Conservation (phyloP, 2,797 vertebrate species). For the Chaetophractus vellerosus region DNA sequence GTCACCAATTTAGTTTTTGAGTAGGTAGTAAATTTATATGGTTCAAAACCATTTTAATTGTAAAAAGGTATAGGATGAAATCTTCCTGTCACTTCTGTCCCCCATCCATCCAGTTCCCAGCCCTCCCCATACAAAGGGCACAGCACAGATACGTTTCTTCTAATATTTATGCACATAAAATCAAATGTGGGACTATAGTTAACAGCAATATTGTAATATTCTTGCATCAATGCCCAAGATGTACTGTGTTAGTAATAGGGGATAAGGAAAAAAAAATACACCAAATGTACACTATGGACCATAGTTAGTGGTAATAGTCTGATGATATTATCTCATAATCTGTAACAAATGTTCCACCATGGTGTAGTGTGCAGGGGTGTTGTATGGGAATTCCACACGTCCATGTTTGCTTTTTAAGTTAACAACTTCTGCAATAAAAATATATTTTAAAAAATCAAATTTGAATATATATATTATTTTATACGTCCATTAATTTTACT, state of each 20-base stretch:
- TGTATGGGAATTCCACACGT: too few relatives aligned
- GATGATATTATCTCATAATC: too few relatives aligned
- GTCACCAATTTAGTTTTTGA: constrained; percentile 39
- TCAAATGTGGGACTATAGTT: not conserved
- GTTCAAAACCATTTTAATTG: not conserved
- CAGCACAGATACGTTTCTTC: not conserved
- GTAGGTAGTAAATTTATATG: not conserved
- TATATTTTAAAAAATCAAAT: not conserved
- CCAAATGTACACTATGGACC: too few relatives aligned
- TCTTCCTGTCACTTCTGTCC: not conserved
- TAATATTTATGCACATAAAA: not conserved
- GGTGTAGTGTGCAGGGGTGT: too few relatives aligned
- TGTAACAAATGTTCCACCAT: too few relatives aligned
- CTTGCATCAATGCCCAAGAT: too few relatives aligned
- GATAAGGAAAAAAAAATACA: too few relatives aligned
- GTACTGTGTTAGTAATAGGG: too few relatives aligned
- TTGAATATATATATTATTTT: not conserved
- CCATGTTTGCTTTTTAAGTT: too few relatives aligned
- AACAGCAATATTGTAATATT: too few relatives aligned
- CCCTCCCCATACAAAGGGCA: not conserved
- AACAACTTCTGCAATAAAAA: too few relatives aligned
- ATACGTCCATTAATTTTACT: not conserved
- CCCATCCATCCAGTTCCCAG: not conserved
- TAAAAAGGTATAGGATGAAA: not conserved
- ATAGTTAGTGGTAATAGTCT: too few relatives aligned